Percentiles rank a stretch among this genome's conserved stretches.
Conservation (phyloP, 1,140 invertebrate genomes). For the Drosophila pectinifera region DNA sequence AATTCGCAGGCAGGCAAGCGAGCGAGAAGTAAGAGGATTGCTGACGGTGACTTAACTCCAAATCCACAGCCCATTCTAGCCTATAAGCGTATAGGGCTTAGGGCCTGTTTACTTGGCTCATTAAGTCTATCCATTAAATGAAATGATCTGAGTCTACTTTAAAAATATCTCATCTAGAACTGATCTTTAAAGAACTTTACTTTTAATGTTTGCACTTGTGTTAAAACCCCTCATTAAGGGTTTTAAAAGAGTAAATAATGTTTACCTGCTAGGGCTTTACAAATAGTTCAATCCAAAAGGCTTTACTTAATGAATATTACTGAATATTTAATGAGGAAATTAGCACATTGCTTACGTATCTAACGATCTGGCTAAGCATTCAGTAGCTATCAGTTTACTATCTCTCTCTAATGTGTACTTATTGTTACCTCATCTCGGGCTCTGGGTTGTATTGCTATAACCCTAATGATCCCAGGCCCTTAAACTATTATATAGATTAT, state of each 20-base stretch:
- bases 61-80: too few relatives aligned
- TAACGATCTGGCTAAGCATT: background rate
- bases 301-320: background rate
- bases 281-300: background rate
- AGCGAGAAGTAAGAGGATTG: conserved; percentile 29
- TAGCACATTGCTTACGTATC: conserved; percentile 3
- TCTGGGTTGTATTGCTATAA: background rate
- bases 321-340: conserved; percentile 7
- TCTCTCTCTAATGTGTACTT: background rate
- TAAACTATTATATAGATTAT: too few relatives aligned
- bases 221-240: background rate
- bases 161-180: background rate
- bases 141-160: background rate
- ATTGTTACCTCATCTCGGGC: background rate
- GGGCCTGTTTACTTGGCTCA: background rate
- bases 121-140: too few relatives aligned
- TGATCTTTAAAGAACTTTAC: background rate
- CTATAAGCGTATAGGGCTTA: background rate
- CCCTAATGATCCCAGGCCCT: background rate
- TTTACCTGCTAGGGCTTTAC: background rate
- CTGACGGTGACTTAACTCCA: background rate
- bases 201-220: background rate
- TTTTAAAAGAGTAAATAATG: background rate
- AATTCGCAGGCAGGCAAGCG: conserved; percentile 3
- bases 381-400: background rate